These are phyloP conservation scores for Listronotus oregonensis DNA, from an alignment of 1,140 invertebrate genomes.

Conservation along the genomic window DNA sequence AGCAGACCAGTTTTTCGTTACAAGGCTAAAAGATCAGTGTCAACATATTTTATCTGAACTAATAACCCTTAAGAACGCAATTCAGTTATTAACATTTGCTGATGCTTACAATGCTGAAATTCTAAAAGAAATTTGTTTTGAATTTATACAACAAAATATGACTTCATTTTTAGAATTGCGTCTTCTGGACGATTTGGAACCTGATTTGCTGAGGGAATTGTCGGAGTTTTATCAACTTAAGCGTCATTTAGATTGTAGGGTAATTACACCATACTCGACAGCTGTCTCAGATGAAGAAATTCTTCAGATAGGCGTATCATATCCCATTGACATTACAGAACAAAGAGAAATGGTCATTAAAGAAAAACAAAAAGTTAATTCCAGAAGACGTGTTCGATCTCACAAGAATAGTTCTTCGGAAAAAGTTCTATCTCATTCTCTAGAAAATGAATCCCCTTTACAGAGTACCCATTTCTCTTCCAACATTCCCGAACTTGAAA, in stretches of 20 bases:
- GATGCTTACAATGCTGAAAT: conserved; percentile 68
- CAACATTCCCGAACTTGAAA: conserved; percentile 20
- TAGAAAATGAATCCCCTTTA: conserved; percentile 26
- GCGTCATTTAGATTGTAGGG: conserved; percentile 58
- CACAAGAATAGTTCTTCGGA: conserved; percentile 41
- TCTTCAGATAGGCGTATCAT: conserved; percentile 53
- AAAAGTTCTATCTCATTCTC: conserved; percentile 20
- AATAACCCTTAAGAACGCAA: conserved; percentile 71
- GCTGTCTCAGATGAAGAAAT: conserved; percentile 62
- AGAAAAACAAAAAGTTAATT: conserved; percentile 42
- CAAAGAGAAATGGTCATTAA: conserved; percentile 54
- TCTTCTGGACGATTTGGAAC: conserved; percentile 63
- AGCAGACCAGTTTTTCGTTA: conserved; percentile 72
- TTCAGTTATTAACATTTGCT: conserved; percentile 71
- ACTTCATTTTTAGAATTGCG: conserved; percentile 68
- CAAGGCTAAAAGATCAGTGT: conserved; percentile 68
- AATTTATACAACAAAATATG: conserved; percentile 73
- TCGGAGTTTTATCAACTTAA: conserved; percentile 63
- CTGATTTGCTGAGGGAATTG: conserved; percentile 64
- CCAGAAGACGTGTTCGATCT: conserved; percentile 56
- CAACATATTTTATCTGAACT: conserved; percentile 65
- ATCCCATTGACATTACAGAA: conserved; percentile 51
- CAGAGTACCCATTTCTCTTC: conserved; percentile 23
- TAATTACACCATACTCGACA: conserved; percentile 67
- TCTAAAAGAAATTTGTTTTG: conserved; percentile 69